Conservation (phyloP, 2,113 vertebrate species). For the Felis chaus region DNA sequence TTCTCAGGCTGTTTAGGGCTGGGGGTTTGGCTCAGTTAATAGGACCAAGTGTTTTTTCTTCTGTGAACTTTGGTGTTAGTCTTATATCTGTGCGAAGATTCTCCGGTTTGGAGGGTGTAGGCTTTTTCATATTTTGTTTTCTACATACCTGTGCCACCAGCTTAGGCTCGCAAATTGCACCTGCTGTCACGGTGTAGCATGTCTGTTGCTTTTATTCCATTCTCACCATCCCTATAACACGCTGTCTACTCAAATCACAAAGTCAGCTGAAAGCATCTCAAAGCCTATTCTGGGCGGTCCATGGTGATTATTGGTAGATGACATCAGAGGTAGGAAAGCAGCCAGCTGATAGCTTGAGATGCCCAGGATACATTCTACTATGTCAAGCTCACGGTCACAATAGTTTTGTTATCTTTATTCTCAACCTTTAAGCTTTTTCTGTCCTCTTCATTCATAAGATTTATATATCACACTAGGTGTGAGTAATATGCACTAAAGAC, state of each 20-base stretch:
- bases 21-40: not conserved
- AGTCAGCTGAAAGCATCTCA: not conserved
- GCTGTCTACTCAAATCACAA: not conserved
- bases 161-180: rapidly evolving
- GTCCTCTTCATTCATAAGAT: slow-evolving; percentile 55
- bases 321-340: not conserved
- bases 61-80: not conserved
- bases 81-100: not conserved
- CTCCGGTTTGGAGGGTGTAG: not conserved
- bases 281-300: not conserved
- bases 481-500: slow-evolving; percentile 42
- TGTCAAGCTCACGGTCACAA: not conserved
- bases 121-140: not conserved
- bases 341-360: not conserved
- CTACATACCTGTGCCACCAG: not conserved
- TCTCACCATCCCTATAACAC: not conserved
- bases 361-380: not conserved
- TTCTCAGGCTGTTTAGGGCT: not conserved
- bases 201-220: not conserved
- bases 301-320: not conserved
- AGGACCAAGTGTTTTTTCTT: not conserved
- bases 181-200: not conserved
- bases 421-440: slow-evolving; percentile 44
- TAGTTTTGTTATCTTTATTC: slow-evolving; percentile 5
- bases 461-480: slow-evolving; percentile 50